A percentile compares a stretch with the other conserved stretches of the same genome.
Evolutionary conservation across 2,113 vertebrate species (phyloP).

Genomic region (Dasypus novemcinctus): DNA sequence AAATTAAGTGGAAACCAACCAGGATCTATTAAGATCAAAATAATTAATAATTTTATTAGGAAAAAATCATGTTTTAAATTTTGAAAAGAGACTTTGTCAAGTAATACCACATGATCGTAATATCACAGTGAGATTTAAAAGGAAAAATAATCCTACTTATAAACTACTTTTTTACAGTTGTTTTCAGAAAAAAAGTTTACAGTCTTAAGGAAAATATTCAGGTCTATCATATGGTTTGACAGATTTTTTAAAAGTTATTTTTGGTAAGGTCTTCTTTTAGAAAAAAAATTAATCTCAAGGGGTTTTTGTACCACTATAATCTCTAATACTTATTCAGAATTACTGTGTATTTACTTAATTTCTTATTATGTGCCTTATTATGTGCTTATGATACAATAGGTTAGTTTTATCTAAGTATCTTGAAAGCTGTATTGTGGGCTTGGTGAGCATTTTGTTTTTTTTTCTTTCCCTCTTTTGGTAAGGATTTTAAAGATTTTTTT

Average conservation of each 20-base stretch:
- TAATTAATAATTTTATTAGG: slow-evolving; percentile 55
- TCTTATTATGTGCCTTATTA: slow-evolving; percentile 92
- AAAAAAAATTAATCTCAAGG: slow-evolving; percentile 83
- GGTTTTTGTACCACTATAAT: slow-evolving; percentile 89
- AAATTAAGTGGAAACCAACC: slow-evolving; percentile 56
- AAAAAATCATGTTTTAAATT: slow-evolving; percentile 67
- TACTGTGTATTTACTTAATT: slow-evolving; percentile 89
- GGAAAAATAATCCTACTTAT: slow-evolving; percentile 73
- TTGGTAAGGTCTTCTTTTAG: slow-evolving; percentile 88
- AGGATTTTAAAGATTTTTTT: slow-evolving; percentile 82
- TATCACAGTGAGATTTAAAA: slow-evolving; percentile 70
- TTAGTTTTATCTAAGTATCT: slow-evolving; percentile 86
- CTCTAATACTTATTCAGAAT: slow-evolving; percentile 86
- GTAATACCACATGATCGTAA: slow-evolving; percentile 64
- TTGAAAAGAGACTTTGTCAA: slow-evolving; percentile 66
- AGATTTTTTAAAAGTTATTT: slow-evolving; percentile 91
- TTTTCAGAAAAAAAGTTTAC: slow-evolving; percentile 85
- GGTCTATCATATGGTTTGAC: slow-evolving; percentile 87
- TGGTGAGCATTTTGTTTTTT: slow-evolving; percentile 81
- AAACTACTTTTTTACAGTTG: slow-evolving; percentile 79
- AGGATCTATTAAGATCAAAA: slow-evolving; percentile 61
- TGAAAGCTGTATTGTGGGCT: slow-evolving; percentile 83
- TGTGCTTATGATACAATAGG: slow-evolving; percentile 85
- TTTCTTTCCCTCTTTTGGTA: slow-evolving; percentile 70
- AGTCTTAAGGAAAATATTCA: slow-evolving; percentile 87